Evolutionary conservation across 2,888 invertebrate species (phyloP), one percentile per base, ranked within the genome.

Genomic region (Anaspis maculata): DNA sequence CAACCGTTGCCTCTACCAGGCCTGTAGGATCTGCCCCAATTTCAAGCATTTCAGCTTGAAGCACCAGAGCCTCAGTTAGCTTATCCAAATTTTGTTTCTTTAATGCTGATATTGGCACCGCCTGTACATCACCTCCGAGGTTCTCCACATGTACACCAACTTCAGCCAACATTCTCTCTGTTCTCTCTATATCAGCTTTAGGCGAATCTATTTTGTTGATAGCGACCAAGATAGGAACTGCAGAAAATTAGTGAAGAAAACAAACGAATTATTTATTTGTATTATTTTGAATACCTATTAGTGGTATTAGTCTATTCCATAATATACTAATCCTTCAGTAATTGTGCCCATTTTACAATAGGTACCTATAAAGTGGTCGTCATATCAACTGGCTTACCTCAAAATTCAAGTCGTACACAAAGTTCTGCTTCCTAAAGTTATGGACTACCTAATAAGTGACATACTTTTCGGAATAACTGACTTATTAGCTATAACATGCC

Each of bases 171-270:
- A 82, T 80, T 13, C 70, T 70, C 61, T 88, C 79, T 1, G 88
- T 80, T 34, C 74, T 71, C 74, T 90, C 91, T 66, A 94, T 77
- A 72, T 96, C 78, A 40, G 87, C 88, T 60, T 78, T 79, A 37
- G 84, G 83, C 58, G 92, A 89, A 71, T 98, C 98, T 54, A 95
- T 90, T 73, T 98, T 99, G 70, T 99, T 98, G 46, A 98, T 82
- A 19, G 97, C 98, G 48, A 98, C 92, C 55, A 98, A 78, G 19
- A 98, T 83, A 1, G 95, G 92, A 50, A 96, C 91, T 83, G 71
- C 40, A 72, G 77, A 52, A 5, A 19, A 19, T 19, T 19, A 19
- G 19, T 19, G 19, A 19, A 9, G 19, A 19, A 19, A 19, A 9
- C 9, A 9, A 19, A n/a, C n/a, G n/a, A n/a, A n/a, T n/a, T n/a